Percentiles rank a stretch among this genome's conserved stretches.
phyloP scores from a whole-genome alignment of 1,140 invertebrate species.

The Phocides pigmalion region DNA sequence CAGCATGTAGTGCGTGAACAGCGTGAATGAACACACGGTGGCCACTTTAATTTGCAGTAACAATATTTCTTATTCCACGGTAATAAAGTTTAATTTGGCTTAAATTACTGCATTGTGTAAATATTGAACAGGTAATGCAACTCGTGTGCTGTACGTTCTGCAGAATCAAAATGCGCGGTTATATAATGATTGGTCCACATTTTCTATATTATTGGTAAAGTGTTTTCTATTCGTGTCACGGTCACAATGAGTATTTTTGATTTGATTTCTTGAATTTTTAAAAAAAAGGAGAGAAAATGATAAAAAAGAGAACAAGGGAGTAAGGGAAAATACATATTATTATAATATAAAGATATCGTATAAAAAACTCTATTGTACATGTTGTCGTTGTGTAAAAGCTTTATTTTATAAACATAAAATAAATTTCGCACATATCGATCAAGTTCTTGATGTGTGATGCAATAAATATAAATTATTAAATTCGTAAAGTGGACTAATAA shows the following conservation, averaged over 20 bases:
- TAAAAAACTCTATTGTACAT: too few relatives aligned
- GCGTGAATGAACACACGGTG: conserved; percentile 54
- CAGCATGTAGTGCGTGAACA: conserved; percentile 70
- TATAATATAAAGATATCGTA: too few relatives aligned
- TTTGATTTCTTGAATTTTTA: too few relatives aligned
- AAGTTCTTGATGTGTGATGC: too few relatives aligned
- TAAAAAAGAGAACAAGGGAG: too few relatives aligned
- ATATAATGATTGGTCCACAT: conserved; percentile 16
- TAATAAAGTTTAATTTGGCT: conserved; percentile 36
- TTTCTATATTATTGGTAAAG: background rate
- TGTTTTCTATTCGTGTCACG: conserved; percentile 7
- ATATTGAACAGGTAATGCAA: conserved; percentile 15
- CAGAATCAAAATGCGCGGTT: conserved; percentile 17
- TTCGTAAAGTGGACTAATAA: too few relatives aligned
- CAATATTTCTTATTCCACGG: conserved; percentile 22
- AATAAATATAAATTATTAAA: too few relatives aligned
- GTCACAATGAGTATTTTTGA: background rate
- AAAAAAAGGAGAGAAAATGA: too few relatives aligned
- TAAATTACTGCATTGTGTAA: background rate
- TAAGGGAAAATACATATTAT: too few relatives aligned
- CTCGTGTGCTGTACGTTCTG: conserved; percentile 5
- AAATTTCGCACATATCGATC: too few relatives aligned
- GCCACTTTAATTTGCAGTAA: conserved; percentile 20
- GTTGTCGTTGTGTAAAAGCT: too few relatives aligned
- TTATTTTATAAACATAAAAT: too few relatives aligned